These are phyloP conservation scores for Pangasius larnaudii DNA, from an alignment of 2,797 vertebrate species.

Conservation along the genomic window DNA sequence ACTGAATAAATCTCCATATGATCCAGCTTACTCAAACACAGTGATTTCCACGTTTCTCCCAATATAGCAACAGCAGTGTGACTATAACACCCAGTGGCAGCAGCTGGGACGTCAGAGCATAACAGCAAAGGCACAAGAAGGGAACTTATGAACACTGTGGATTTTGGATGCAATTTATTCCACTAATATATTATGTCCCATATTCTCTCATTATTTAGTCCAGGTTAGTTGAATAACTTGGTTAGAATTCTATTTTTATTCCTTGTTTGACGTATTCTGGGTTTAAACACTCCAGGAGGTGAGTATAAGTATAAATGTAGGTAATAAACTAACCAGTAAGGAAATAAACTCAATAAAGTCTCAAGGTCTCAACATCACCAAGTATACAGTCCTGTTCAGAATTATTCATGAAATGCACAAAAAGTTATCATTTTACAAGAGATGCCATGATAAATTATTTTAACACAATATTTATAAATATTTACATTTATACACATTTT, in stretches of 20 bases:
- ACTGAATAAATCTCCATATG: slow-evolving; percentile 40
- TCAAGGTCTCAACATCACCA: not conserved
- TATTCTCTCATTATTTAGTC: not conserved
- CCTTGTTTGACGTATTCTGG: not conserved
- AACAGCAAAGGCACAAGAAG: not conserved
- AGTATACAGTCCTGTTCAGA: not conserved
- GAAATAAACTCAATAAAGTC: not conserved
- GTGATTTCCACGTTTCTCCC: slow-evolving; percentile 18
- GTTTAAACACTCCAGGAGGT: not conserved
- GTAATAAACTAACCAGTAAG: no score
- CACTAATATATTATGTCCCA: not conserved
- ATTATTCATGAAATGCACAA: not conserved
- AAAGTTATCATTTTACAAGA: not conserved
- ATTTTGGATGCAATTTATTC: not conserved
- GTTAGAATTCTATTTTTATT: not conserved
- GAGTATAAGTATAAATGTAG: not conserved
- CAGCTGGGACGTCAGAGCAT: not conserved
- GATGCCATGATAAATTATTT: not conserved
- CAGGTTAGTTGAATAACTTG: not conserved
- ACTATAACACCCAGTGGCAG: slow-evolving; percentile 19
- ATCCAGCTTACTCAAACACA: not conserved
- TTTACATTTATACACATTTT: not conserved
- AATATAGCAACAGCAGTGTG: slow-evolving; percentile 4
- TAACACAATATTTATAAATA: not conserved
- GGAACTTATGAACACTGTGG: not conserved